These are phyloP conservation scores for Copidosoma aretas DNA, from an alignment of 2,888 invertebrate genomes.

Conservation along the genomic window DNA sequence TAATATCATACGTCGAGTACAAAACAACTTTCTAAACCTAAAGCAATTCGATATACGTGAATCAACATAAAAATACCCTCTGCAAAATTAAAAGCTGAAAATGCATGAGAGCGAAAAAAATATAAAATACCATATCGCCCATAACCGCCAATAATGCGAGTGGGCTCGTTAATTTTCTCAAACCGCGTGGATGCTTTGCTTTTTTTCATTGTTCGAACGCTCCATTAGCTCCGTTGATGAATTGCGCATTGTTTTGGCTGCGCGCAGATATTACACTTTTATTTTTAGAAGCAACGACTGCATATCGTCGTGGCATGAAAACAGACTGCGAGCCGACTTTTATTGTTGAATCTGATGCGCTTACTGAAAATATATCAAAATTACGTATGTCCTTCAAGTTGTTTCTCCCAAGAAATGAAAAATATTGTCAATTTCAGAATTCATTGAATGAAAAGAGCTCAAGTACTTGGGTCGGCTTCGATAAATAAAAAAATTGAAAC, in stretches of 20 bases:
- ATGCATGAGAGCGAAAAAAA: background rate
- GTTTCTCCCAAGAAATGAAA: too few relatives aligned
- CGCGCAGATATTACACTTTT: background rate
- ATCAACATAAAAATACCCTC: too few relatives aligned
- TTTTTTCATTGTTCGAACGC: conserved; percentile 5
- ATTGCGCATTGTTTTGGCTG: conserved; percentile 26
- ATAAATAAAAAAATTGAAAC: too few relatives aligned
- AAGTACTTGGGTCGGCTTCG: too few relatives aligned
- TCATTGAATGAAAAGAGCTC: too few relatives aligned
- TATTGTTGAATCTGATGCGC: background rate
- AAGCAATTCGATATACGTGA: too few relatives aligned
- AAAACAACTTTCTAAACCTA: too few relatives aligned
- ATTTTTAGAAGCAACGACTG: background rate
- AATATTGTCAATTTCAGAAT: background rate
- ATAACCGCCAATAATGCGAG: background rate
- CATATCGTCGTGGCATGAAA: background rate
- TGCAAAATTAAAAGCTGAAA: too few relatives aligned
- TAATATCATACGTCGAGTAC: too few relatives aligned
- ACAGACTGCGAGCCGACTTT: background rate
- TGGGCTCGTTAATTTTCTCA: background rate
- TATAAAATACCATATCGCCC: background rate
- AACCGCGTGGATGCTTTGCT: background rate
- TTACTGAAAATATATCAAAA: background rate
- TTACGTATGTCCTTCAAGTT: too few relatives aligned
- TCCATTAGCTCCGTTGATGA: conserved; percentile 6